phyloP scores from a whole-genome alignment of 2,797 vertebrate species.

The Champsocephalus esox region DNA sequence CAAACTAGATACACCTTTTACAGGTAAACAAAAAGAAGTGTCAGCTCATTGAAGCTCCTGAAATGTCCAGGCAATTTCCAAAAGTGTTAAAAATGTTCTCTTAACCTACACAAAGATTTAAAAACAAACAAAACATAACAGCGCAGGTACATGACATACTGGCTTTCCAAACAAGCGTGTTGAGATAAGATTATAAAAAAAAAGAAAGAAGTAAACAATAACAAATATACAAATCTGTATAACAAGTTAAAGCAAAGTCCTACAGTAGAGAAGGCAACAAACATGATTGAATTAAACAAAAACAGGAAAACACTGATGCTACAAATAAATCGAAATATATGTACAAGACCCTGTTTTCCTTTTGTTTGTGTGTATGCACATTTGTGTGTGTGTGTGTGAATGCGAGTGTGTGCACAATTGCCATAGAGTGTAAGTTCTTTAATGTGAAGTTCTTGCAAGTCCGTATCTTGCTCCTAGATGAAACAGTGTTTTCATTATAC shows the following conservation, averaged over 20 bases:
- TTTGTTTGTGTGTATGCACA: slow-evolving; percentile 77
- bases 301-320: slow-evolving; percentile 97
- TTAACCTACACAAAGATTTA: slow-evolving; percentile 89
- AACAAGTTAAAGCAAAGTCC: slow-evolving; percentile 93
- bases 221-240: slow-evolving; percentile 91
- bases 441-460: slow-evolving; percentile 71
- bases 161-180: slow-evolving; percentile 85
- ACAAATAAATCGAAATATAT: slow-evolving; percentile 98
- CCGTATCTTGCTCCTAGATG: slow-evolving; percentile 47
- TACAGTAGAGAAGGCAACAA: slow-evolving; percentile 84
- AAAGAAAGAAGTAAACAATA: slow-evolving; percentile 59
- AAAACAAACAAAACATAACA: slow-evolving; percentile 75
- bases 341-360: slow-evolving; percentile 99
- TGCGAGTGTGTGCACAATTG: slow-evolving; percentile 65
- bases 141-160: slow-evolving; percentile 85
- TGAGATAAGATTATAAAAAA: slow-evolving; percentile 76
- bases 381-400: slow-evolving; percentile 44
- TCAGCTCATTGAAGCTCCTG: slow-evolving; percentile 86
- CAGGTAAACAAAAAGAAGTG: slow-evolving; percentile 87
- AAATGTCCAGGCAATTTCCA: slow-evolving; percentile 90
- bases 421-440: slow-evolving; percentile 62
- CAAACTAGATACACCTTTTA: slow-evolving; percentile 86
- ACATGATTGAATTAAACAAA: slow-evolving; percentile 77
- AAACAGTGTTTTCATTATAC: slow-evolving; percentile 59
- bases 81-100: slow-evolving; percentile 87